Evolutionary conservation across 30 jellyfish, hydroid and myxozoan species (phyloP).

Genomic region (Hydractinia echinata): DNA sequence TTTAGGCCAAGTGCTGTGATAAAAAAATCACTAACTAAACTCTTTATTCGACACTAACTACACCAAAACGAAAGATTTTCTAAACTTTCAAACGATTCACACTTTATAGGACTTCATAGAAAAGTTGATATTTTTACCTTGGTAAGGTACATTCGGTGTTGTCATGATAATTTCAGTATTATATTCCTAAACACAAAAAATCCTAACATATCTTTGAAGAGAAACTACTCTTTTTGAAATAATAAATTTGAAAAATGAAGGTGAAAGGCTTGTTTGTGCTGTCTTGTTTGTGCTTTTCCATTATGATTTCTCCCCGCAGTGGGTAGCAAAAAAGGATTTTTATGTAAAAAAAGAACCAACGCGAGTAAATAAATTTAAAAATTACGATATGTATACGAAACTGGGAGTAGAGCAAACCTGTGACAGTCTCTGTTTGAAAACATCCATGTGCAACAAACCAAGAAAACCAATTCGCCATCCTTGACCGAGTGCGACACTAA

Average conservation of each 20-base stretch:
- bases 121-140: conserved; percentile 44
- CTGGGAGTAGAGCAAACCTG: conserved; percentile 40
- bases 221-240: not conserved
- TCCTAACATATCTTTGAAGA: not conserved
- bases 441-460: conserved; percentile 96
- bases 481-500: conserved; percentile 96
- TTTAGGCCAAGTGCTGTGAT: not conserved
- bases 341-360: not conserved
- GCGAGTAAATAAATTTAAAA: not conserved
- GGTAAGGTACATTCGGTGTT: conserved; percentile 87
- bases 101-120: not conserved
- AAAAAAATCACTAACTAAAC: too few relatives aligned
- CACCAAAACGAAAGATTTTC: not conserved
- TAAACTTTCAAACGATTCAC: not conserved
- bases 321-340: not conserved
- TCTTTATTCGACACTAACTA: not conserved
- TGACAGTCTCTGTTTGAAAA: conserved; percentile 75
- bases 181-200: conserved; percentile 45
- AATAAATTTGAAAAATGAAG: too few relatives aligned
- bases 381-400: not conserved
- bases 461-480: conserved; percentile 94
- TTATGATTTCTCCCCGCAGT: not conserved
- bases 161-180: conserved; percentile 79
- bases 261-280: too few relatives aligned
- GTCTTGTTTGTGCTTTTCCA: too few relatives aligned